phyloP scores from a whole-genome alignment of 2,797 vertebrate genomes.

The Cygnus olor region DNA sequence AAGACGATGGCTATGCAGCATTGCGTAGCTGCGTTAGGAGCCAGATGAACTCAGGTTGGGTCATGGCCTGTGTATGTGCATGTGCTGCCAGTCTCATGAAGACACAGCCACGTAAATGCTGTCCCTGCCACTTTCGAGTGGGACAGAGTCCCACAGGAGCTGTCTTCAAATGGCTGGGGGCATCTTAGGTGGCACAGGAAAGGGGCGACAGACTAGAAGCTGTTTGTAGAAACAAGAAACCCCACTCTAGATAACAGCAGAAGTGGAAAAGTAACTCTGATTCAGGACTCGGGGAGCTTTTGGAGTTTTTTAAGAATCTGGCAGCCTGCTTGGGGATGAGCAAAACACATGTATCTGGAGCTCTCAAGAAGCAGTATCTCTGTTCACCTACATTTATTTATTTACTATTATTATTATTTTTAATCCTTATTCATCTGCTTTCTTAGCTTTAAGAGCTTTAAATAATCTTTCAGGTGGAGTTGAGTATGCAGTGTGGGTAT shows the following conservation, averaged over 20 bases:
- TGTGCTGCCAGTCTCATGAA: rapidly evolving
- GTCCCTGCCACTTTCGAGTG: neutral
- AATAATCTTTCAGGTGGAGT: neutral
- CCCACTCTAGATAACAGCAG: neutral
- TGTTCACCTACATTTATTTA: neutral
- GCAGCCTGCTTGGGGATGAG: neutral
- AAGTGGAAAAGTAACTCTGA: neutral
- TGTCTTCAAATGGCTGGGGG: rapidly evolving
- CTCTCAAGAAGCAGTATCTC: neutral
- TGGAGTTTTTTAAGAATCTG: neutral
- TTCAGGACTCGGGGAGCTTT: neutral
- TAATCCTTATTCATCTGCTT: neutral
- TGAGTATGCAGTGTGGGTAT: neutral
- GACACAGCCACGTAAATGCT: neutral
- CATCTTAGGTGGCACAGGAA: neutral
- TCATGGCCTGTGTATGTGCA: neutral
- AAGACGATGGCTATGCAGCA: neutral
- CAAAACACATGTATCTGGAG: neutral
- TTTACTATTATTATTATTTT: neutral
- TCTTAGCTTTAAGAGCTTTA: neutral
- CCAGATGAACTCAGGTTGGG: neutral
- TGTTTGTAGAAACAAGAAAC: neutral
- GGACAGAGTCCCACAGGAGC: neutral
- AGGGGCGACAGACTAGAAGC: neutral
- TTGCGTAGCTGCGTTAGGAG: neutral